phyloP scores from a whole-genome alignment of 1,140 invertebrate genomes.

The Ceratina calcarata region DNA sequence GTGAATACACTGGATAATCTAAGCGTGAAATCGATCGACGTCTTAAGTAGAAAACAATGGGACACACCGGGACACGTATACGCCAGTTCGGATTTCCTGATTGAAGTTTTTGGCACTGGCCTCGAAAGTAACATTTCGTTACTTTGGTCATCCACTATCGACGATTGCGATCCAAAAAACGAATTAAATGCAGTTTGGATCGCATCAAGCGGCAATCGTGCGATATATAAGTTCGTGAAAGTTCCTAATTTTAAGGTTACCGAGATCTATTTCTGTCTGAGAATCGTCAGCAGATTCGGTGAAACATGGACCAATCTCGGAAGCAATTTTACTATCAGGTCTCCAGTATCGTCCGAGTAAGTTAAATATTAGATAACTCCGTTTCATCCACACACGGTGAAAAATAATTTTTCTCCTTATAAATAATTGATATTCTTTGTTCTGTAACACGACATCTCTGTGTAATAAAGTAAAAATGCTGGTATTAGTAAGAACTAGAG shows the following conservation, averaged over 20 bases:
- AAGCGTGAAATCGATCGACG: constrained; percentile 50
- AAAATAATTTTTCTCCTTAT: neutral
- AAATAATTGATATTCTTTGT: constrained; percentile 17
- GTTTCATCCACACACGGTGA: neutral
- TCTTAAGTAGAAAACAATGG: constrained; percentile 21
- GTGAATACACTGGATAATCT: constrained; percentile 32
- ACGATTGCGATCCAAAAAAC: constrained; percentile 47
- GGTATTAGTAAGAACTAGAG: too few relatives aligned
- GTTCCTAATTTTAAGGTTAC: constrained; percentile 66
- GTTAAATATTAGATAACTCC: constrained; percentile 26
- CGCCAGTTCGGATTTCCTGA: constrained; percentile 24
- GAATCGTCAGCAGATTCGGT: constrained; percentile 40
- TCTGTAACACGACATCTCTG: neutral
- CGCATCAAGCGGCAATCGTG: constrained; percentile 38
- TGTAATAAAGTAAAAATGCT: too few relatives aligned
- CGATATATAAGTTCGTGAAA: constrained; percentile 62
- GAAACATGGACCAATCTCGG: constrained; percentile 70
- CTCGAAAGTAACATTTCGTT: constrained; percentile 58
- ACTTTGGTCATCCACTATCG: constrained; percentile 58
- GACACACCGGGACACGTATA: constrained; percentile 2
- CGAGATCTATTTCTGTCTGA: constrained; percentile 73
- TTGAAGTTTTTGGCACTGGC: constrained; percentile 60
- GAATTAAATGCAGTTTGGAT: constrained; percentile 51
- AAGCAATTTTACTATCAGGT: constrained; percentile 59
- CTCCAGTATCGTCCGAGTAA: constrained; percentile 40